These are phyloP conservation scores for Drosophila nr. perissopoda DNA, from an alignment of 2,888 invertebrate species.

Conservation along the genomic window DNA sequence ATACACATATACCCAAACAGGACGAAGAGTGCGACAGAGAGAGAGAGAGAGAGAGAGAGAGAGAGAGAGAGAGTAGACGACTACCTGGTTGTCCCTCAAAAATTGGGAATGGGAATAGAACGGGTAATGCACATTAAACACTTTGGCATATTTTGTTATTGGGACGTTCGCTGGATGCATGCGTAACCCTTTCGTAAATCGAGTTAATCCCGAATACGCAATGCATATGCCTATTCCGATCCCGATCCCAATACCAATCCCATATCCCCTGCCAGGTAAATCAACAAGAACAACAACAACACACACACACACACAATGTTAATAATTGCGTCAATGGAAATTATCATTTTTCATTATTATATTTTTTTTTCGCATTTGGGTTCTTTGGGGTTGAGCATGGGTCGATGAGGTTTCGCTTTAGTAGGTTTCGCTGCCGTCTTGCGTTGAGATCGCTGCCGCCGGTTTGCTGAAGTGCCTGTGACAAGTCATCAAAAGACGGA, in stretches of 20 bases:
- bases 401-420: slow-evolving; percentile 35
- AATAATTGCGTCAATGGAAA: slow-evolving; percentile 67
- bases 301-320: slow-evolving; percentile 31
- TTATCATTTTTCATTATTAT: slow-evolving; percentile 81
- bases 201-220: slow-evolving; percentile 73
- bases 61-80: slow-evolving; percentile 1
- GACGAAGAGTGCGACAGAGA: slow-evolving; percentile 1
- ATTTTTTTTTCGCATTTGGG: slow-evolving; percentile 20
- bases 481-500: slow-evolving; percentile 60
- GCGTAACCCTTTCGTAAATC: slow-evolving; percentile 77
- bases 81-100: slow-evolving; percentile 58
- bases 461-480: slow-evolving; percentile 57
- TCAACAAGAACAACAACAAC: slow-evolving; percentile 12
- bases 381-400: slow-evolving; percentile 49
- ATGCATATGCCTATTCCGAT: slow-evolving; percentile 45
- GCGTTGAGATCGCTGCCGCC: slow-evolving; percentile 34
- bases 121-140: slow-evolving; percentile 57
- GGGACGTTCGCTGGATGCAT: slow-evolving; percentile 63
- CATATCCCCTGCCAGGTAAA: slow-evolving; percentile 38
- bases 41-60: slow-evolving; percentile 3
- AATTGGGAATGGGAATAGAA: slow-evolving; percentile 25
- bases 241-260: slow-evolving; percentile 9
- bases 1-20: slow-evolving; percentile 49
- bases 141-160: slow-evolving; percentile 67
- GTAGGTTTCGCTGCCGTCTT: slow-evolving; percentile 27